Base-by-base conservation (phyloP, 2,888 invertebrate species). In the Xylota segnis region DNA sequence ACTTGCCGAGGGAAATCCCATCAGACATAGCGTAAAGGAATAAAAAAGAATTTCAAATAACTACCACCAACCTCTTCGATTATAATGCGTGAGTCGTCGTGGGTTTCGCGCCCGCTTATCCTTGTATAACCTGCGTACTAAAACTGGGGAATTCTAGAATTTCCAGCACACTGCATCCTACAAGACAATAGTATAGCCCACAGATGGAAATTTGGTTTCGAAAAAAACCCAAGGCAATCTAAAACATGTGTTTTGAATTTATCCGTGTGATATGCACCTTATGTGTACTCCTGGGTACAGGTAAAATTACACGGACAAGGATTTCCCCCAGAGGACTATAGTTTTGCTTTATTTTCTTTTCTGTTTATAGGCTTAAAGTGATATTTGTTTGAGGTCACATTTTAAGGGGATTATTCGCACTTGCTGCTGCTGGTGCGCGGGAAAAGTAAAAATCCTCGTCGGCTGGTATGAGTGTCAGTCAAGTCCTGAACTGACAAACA, bases 351-450 rank as follows among this genome's bases (percentile, higher is more conserved):
- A 23, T 29, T 45, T 10, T 59, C n/a, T 14, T n/a, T 59, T 70
- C 23, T 68, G 18, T 76, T 82, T 81, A 68, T 56, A 56, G 68
- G 54, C 59, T 83, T 72, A 74, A 70, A 59, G 16, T 54, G 43
- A 52, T 82, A 40, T 82, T 63, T 66, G 47, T 27, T 47, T 74
- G 70, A 82, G 82, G 86, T 86, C 86, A 77, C 66, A 72, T 82
- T 86, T 82, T 72, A 82, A 86, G 82, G 86, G 72, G 86, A 86
- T 82, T 86, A 86, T 66, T 86, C 34, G 75, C 84, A 86, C 86
- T 82, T 82, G 76, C 65, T 82, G 71, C 58, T 29, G 27, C 40
- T 32, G n/a, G n/a, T n/a, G 40, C n/a, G 32, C 52, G 50, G 68
- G 40, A 54, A 23, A 37, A n/a, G n/a, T n/a, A n/a, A n/a, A 54